These are phyloP conservation scores for Circaetus cinerascens DNA, from an alignment of 2,113 vertebrate genomes.

Conservation along the genomic window DNA sequence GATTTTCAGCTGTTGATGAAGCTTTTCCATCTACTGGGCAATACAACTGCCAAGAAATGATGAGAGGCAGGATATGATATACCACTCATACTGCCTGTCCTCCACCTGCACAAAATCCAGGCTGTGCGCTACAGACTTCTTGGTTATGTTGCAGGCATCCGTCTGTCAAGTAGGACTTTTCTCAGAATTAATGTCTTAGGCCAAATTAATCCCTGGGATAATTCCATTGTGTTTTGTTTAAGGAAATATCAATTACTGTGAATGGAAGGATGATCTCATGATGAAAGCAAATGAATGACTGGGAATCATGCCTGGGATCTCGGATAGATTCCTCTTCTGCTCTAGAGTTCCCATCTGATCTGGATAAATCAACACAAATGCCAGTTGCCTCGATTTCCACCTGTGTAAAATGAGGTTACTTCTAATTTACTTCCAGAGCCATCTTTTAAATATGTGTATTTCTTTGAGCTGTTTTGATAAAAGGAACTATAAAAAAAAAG, in stretches of 20 bases:
- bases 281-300: conserved; percentile 22
- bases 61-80: conserved; percentile 67
- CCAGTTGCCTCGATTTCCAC: not conserved
- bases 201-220: conserved; percentile 47
- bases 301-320: not conserved
- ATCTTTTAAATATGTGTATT: not conserved
- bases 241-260: conserved; percentile 42
- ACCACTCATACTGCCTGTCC: conserved; percentile 17
- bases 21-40: conserved; percentile 67
- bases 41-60: conserved; percentile 69
- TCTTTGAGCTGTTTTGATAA: not conserved
- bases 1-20: conserved; percentile 69
- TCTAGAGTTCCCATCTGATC: not conserved
- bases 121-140: not conserved
- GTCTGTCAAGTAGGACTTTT: conserved; percentile 20
- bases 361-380: not conserved
- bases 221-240: conserved; percentile 19
- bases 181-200: conserved; percentile 9
- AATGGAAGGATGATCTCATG: conserved; percentile 36
- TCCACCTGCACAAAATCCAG: conserved; percentile 54
- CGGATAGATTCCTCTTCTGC: not conserved
- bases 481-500: not conserved
- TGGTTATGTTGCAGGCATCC: conserved; percentile 24
- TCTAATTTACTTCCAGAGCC: not conserved
- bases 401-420: not conserved